Evolutionary conservation across 2,888 invertebrate species (phyloP).

Genomic region (Osedax fenrisi): DNA sequence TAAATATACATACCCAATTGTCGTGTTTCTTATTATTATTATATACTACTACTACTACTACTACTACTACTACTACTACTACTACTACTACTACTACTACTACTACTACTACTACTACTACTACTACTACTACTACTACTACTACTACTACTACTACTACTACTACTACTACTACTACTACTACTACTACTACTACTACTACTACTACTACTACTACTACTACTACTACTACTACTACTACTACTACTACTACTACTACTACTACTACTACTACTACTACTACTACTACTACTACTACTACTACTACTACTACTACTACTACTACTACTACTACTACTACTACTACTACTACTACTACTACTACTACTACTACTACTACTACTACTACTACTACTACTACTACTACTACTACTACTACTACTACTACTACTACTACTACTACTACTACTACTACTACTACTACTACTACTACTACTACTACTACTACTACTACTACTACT

Average conservation of each 20-base stretch:
- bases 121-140: conserved; percentile 2
- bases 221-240: too few relatives aligned
- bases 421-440: conserved; percentile 2
- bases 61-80: too few relatives aligned
- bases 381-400: conserved; percentile 7
- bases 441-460: not conserved
- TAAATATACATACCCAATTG: too few relatives aligned
- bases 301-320: conserved; percentile 2
- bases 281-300: conserved; percentile 6
- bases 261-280: not conserved
- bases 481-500: not conserved
- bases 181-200: not conserved
- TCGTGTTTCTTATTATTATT: too few relatives aligned
- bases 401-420: conserved; percentile 2
- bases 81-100: too few relatives aligned
- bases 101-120: too few relatives aligned
- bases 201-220: not conserved
- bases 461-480: not conserved
- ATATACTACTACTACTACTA: too few relatives aligned
- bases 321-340: not conserved
- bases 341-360: conserved; percentile 4
- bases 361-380: conserved; percentile 7
- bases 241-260: not conserved
- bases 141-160: not conserved
- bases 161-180: not conserved